Percentiles rank a stretch among this genome's conserved stretches.
Conservation (phyloP, 2,113 vertebrate species). For the Desmodus rotundus region DNA sequence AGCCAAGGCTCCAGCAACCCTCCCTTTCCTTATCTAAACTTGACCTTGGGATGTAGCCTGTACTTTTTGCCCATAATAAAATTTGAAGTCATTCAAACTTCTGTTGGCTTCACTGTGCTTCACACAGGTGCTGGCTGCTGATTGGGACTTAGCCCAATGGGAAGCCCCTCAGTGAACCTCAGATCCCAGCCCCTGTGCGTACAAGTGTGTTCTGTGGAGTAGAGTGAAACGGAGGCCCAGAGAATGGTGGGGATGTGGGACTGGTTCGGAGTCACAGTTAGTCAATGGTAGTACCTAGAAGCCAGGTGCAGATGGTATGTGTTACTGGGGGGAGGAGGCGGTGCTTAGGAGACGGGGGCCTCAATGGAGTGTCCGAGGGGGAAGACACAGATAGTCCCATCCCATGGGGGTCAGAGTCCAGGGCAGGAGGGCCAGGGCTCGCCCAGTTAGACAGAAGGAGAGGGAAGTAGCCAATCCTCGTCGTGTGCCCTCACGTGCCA, state of each 20-base stretch:
- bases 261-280: background rate
- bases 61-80: conserved; percentile 54
- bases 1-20: background rate
- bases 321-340: background rate
- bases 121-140: background rate
- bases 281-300: background rate
- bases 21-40: background rate
- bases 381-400: background rate
- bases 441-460: background rate
- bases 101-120: background rate
- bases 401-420: background rate
- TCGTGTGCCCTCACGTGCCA: background rate
- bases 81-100: conserved; percentile 12
- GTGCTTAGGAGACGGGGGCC: background rate
- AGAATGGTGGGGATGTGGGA: background rate
- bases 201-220: background rate
- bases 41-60: background rate
- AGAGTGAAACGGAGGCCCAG: background rate
- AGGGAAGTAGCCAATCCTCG: background rate
- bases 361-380: background rate
- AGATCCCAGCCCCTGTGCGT: background rate
- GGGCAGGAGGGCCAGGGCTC: background rate
- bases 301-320: background rate
- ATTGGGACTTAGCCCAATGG: background rate
- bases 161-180: background rate